phyloP scores from a whole-genome alignment of 2,113 vertebrate genomes.

The Thamnophis sirtalis region DNA sequence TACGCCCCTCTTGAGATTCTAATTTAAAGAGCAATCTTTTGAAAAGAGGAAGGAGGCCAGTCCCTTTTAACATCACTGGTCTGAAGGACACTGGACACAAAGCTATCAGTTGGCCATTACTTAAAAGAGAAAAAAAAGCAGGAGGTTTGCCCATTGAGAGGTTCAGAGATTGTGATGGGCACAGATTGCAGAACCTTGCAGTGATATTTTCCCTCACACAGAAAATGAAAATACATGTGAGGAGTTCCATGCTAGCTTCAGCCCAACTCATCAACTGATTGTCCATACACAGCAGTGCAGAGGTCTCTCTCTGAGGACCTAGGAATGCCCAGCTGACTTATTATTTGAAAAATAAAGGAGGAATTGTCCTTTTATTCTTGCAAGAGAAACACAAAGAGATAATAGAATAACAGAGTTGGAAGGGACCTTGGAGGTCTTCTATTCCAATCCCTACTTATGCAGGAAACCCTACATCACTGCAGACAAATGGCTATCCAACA shows the following conservation, averaged over 20 bases:
- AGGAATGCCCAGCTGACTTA: background rate
- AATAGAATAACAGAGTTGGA: too few species aligned
- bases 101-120: background rate
- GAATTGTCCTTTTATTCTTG: background rate
- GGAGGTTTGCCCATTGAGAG: background rate
- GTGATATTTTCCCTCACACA: background rate
- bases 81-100: background rate
- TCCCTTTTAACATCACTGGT: background rate
- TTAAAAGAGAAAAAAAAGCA: background rate
- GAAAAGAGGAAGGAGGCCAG: background rate
- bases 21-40: background rate
- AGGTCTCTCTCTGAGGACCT: background rate
- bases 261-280: background rate
- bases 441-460: too few species aligned
- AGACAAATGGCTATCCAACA: too few species aligned
- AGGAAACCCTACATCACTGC: too few species aligned
- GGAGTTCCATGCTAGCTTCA: background rate
- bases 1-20: background rate
- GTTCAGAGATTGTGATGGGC: background rate
- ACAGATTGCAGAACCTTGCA: background rate
- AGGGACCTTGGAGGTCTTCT: too few species aligned
- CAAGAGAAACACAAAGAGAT: background rate
- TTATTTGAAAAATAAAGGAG: background rate
- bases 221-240: background rate
- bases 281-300: background rate